Evolutionary conservation across 2,888 invertebrate species (phyloP), one percentile per base, ranked within the genome.

Genomic region (Elysia crispata): DNA sequence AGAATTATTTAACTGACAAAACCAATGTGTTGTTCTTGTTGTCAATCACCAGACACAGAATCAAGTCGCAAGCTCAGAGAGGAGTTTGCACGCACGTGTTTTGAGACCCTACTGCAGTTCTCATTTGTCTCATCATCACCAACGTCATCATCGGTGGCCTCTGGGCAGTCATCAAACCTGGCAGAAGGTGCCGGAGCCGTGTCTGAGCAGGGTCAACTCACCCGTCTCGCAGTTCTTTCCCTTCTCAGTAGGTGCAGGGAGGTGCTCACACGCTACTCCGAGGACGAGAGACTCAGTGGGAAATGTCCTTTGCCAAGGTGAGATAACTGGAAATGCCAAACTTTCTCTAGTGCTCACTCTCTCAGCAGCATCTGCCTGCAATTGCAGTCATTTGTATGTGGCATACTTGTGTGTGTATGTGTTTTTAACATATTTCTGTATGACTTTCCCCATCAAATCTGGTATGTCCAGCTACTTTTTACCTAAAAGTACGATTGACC

Each of bases 1-100:
- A 41, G 41, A 11, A 6, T 41, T 11, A 41, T 41, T 6, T 41
- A 41, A 41, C 11, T 41, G n/a, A n/a, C n/a, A n/a, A n/a, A n/a
- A n/a, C n/a, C n/a, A n/a, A n/a, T n/a, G n/a, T n/a, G n/a, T 11
- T 41, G 41, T 41, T 11, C 3, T 11, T 41, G 41, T 11, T 41
- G 3, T 41, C 41, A 41, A 41, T 41, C 66, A 64, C 15, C 92
- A 94, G 96, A 95, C 89, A 95, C 95, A 85, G 97, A 96, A 89
- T 95, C 95, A 81, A 96, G 96, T 89, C 93, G 92, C 15, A 92
- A 96, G 82, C 94, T 98, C 85, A 93, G 98, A 25, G 98, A 98
- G 93, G 98, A 98, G 91, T 98, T 98, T 93, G 98, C 98, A 67
- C 96, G 98, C 90, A 96, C 96, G 0, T 98, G 98, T 91, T 98